These are phyloP conservation scores for Lysiphlebus fabarum DNA, from an alignment of 1,140 invertebrate genomes.

Conservation along the genomic window DNA sequence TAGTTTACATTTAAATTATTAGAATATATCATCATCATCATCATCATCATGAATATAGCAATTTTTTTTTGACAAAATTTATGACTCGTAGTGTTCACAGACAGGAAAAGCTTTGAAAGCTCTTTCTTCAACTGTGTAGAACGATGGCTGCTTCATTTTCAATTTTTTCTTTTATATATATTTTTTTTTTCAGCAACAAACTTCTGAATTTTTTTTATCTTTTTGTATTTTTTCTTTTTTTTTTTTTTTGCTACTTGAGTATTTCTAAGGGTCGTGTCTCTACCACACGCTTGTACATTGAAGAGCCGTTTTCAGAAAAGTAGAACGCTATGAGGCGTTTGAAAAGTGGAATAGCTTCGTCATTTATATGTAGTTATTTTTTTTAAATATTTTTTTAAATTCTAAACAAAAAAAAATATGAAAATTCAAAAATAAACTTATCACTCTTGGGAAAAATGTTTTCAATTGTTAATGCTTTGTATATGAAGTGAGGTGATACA, in stretches of 20 bases:
- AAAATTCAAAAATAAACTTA: conserved; percentile 1
- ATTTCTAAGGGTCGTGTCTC: conserved; percentile 11
- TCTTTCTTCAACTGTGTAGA: too few species aligned
- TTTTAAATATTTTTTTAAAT: not conserved
- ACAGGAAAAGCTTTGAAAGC: not conserved
- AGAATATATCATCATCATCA: too few species aligned
- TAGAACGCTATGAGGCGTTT: conserved; percentile 1
- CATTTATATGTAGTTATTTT: conserved; percentile 22
- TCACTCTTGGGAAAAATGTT: too few species aligned
- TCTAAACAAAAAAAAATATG: conserved; percentile 3
- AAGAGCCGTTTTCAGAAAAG: conserved; percentile 13
- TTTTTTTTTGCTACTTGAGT: conserved; percentile 2
- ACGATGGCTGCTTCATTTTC: not conserved
- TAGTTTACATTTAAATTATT: too few species aligned
- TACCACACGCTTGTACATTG: conserved; percentile 2
- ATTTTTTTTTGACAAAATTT: conserved; percentile 1
- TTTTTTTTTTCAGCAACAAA: not conserved
- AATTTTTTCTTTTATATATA: not conserved
- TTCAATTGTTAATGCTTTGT: too few species aligned
- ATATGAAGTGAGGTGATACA: too few species aligned
- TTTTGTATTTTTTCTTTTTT: conserved; percentile 6
- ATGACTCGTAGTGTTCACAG: not conserved
- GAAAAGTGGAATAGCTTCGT: not conserved
- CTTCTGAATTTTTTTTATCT: conserved; percentile 10
- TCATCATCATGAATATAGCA: too few species aligned